Conservation (phyloP, 2,113 vertebrate genomes). For the Microcebus lehilahytsara region DNA sequence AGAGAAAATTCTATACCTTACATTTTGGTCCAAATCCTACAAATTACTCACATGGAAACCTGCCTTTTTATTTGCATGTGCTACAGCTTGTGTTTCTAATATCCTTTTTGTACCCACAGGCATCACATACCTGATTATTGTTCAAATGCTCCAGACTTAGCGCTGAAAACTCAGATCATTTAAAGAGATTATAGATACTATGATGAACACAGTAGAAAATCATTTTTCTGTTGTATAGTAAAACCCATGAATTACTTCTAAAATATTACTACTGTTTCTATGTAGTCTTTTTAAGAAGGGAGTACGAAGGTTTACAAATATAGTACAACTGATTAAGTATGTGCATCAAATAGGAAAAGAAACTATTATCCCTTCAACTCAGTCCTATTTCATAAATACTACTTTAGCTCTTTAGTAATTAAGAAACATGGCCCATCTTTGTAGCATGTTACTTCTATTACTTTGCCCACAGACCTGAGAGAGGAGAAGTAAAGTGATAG, state of each 20-base stretch:
- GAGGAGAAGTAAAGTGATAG: not conserved
- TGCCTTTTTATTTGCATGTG: not conserved
- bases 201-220: not conserved
- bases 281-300: not conserved
- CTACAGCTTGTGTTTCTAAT: not conserved
- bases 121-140: not conserved
- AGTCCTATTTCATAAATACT: not conserved
- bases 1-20: not conserved
- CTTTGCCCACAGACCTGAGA: not conserved
- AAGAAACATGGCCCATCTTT: not conserved
- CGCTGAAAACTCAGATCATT: not conserved
- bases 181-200: not conserved
- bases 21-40: not conserved
- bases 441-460: not conserved
- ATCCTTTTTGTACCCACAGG: not conserved
- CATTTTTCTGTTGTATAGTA: not conserved
- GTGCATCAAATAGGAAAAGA: not conserved
- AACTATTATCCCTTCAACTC: not conserved
- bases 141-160: not conserved
- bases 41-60: not conserved
- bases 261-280: slow-evolving; percentile 47
- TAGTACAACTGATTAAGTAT: not conserved
- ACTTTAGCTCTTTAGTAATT: not conserved
- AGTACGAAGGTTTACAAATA: slow-evolving; percentile 9
- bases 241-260: slow-evolving; percentile 35